A percentile compares a stretch with the other conserved stretches of the same genome.
Conservation (phyloP, 2,888 invertebrate genomes). For the Antitype chi region DNA sequence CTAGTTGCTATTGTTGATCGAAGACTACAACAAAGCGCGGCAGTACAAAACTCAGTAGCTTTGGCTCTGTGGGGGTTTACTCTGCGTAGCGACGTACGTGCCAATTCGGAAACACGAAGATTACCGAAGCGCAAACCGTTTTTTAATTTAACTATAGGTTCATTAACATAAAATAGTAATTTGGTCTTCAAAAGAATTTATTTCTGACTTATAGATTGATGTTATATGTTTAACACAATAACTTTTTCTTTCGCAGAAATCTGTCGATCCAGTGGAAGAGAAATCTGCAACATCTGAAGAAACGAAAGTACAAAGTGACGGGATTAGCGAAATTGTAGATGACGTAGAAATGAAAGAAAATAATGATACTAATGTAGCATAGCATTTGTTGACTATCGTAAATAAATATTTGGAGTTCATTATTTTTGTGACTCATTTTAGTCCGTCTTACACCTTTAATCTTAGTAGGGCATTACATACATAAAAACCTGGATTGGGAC, state of each 20-base stretch:
- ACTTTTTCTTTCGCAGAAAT: not conserved
- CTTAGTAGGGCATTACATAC: not conserved
- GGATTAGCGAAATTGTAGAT: conserved; percentile 2
- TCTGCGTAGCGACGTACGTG: not conserved
- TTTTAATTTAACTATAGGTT: not conserved
- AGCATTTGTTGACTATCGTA: conserved; percentile 30
- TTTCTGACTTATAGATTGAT: not conserved
- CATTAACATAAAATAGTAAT: not conserved
- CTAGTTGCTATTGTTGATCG: too few relatives aligned
- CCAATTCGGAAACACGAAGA: not conserved
- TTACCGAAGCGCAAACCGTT: not conserved
- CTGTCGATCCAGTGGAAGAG: conserved; percentile 35
- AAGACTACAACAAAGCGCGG: not conserved
- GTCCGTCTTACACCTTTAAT: not conserved
- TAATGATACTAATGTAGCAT: conserved; percentile 40
- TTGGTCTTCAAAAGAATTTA: not conserved
- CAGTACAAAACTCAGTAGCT: not conserved
- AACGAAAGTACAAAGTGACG: conserved; percentile 28
- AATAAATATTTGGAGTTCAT: conserved; percentile 33
- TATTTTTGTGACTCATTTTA: not conserved
- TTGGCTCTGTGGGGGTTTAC: not conserved
- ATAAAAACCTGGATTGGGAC: not conserved
- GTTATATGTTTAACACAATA: too few relatives aligned
- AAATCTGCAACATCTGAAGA: conserved; percentile 24
- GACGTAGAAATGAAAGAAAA: conserved; percentile 36